These are phyloP conservation scores for Gryllus longicercus DNA, from an alignment of 2,888 invertebrate genomes.

Conservation along the genomic window DNA sequence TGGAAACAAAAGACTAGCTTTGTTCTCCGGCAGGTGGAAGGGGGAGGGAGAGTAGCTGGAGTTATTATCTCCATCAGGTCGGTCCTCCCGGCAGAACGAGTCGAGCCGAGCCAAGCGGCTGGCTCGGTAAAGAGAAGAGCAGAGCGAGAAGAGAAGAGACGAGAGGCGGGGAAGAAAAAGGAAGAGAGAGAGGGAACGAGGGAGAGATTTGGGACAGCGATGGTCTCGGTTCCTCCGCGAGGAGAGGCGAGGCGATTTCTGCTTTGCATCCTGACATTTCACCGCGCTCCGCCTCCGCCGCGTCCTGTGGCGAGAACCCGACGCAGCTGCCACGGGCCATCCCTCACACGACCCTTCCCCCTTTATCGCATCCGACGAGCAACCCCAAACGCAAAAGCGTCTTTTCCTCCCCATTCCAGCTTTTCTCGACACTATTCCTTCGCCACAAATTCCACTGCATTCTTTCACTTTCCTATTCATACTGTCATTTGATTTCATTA, in stretches of 20 bases:
- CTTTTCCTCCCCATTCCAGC: too few relatives aligned
- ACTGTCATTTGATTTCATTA: too few relatives aligned
- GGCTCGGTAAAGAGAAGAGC: not conserved
- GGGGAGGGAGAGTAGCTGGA: not conserved
- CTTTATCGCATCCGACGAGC: too few relatives aligned
- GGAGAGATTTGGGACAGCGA: conserved; percentile 5
- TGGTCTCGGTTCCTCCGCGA: not conserved
- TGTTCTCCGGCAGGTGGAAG: conserved; percentile 1
- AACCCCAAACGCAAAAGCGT: too few relatives aligned
- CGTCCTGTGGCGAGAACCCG: not conserved
- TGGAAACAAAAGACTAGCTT: conserved; percentile 8
- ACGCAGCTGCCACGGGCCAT: not conserved
- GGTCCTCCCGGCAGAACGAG: not conserved
- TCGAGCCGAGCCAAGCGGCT: not conserved
- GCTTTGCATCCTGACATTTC: not conserved
- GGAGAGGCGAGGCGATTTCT: not conserved
- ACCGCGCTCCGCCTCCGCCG: not conserved
- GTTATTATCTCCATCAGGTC: conserved; percentile 5
- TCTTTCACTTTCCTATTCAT: too few relatives aligned
- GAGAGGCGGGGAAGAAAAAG: not conserved
- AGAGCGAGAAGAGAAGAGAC: not conserved
- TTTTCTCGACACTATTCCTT: too few relatives aligned
- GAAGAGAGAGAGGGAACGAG: not conserved
- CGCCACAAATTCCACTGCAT: too few relatives aligned
- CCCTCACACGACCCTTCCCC: too few relatives aligned